These are phyloP conservation scores for Orgyia antiqua DNA, from an alignment of 2,888 invertebrate species.

Conservation along the genomic window DNA sequence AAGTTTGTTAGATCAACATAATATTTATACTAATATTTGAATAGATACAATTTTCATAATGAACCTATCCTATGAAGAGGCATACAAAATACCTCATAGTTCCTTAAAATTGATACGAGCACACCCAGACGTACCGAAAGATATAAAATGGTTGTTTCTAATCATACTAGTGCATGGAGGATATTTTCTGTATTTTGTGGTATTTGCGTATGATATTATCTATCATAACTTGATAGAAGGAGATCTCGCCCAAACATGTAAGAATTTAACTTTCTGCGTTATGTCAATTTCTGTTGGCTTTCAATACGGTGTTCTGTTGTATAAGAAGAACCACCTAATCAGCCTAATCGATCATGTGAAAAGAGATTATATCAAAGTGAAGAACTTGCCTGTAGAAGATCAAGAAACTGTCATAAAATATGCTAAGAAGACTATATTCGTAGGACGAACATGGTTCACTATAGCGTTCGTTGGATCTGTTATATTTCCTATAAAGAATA, in stretches of 20 bases:
- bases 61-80: neutral
- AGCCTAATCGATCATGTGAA: slow-evolving; percentile 21
- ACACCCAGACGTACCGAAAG: neutral
- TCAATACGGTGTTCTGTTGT: slow-evolving; percentile 7
- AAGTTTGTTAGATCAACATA: too few relatives aligned
- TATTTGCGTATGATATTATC: slow-evolving; percentile 17
- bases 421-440: too few relatives aligned
- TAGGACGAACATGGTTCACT: slow-evolving; percentile 33
- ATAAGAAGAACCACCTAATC: slow-evolving; percentile 16
- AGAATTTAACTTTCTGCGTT: slow-evolving; percentile 10
- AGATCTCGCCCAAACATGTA: slow-evolving; percentile 20
- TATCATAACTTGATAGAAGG: slow-evolving; percentile 11
- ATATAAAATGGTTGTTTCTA: neutral
- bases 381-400: slow-evolving; percentile 20
- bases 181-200: neutral
- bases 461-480: neutral
- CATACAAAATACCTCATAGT: neutral
- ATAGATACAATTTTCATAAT: too few relatives aligned
- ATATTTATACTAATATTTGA: too few relatives aligned
- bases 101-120: neutral
- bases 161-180: neutral
- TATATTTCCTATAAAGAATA: slow-evolving; percentile 22
- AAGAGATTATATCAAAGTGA: slow-evolving; percentile 26
- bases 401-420: slow-evolving; percentile 25
- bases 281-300: neutral